Percentiles rank a stretch among this genome's conserved stretches.
These are phyloP conservation scores for Gymnopithys bicolor DNA, from an alignment of 2,797 vertebrate species.

Conservation along the genomic window DNA sequence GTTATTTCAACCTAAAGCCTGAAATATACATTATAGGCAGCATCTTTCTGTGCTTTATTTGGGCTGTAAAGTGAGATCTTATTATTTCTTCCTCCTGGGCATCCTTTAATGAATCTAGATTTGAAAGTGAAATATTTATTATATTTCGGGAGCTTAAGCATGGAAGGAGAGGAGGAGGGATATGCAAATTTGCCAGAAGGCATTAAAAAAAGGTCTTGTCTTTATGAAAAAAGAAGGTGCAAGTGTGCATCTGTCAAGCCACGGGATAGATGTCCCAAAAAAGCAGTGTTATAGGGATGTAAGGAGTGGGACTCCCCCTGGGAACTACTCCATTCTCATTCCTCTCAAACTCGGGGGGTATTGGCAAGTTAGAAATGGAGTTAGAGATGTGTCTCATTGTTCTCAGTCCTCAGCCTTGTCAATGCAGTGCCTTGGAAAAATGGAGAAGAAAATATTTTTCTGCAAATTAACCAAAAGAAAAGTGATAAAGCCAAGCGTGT, in stretches of 20 bases:
- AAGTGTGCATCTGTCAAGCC: rapidly evolving
- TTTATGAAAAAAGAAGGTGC: not conserved
- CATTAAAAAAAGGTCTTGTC: not conserved
- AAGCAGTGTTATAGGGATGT: too few relatives aligned
- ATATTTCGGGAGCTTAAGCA: slow-evolving; percentile 36
- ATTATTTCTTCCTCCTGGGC: slow-evolving; percentile 80
- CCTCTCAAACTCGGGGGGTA: not conserved
- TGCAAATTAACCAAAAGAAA: not conserved
- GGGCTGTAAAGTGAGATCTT: slow-evolving; percentile 79
- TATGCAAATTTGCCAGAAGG: slow-evolving; percentile 45
- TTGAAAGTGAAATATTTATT: slow-evolving; percentile 83
- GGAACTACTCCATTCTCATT: not conserved
- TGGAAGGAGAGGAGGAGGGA: slow-evolving; percentile 27
- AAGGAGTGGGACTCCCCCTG: not conserved
- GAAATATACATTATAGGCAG: slow-evolving; percentile 73
- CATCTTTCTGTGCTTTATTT: slow-evolving; percentile 79
- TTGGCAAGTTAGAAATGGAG: not conserved
- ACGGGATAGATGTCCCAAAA: not conserved
- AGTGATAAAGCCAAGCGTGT: not conserved
- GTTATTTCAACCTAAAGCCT: slow-evolving; percentile 76
- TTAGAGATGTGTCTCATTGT: rapidly evolving
- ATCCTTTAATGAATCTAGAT: slow-evolving; percentile 79
- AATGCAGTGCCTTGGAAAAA: not conserved
- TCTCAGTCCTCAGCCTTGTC: not conserved
- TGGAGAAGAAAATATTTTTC: not conserved